Evolutionary conservation across 2,113 vertebrate species (phyloP).

Genomic region (Ivindomyrus marchei): DNA sequence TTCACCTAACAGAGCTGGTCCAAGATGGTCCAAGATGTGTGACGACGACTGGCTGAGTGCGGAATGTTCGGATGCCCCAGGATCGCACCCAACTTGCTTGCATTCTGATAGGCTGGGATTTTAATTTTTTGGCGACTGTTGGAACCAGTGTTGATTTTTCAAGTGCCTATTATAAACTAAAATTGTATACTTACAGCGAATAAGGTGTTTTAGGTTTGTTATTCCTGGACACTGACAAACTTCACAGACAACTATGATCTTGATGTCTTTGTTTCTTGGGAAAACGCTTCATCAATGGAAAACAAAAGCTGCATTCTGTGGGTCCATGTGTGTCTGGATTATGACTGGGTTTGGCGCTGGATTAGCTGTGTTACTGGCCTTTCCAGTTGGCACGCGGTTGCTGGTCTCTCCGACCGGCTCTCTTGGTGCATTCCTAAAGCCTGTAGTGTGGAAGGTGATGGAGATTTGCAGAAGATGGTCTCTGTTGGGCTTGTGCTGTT

Average conservation of each 20-base stretch:
- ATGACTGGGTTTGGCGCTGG: background rate
- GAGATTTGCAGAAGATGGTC: background rate
- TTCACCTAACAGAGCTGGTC: background rate
- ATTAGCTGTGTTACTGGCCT: background rate
- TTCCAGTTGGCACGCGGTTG: background rate
- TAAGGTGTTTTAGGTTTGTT: background rate
- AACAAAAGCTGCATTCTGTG: background rate
- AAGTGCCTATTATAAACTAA: background rate
- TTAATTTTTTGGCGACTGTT: background rate
- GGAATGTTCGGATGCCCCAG: background rate
- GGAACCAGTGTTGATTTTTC: background rate
- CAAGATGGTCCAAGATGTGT: background rate
- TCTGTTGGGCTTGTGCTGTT: background rate
- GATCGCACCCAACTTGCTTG: background rate
- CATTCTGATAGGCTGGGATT: background rate
- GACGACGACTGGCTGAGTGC: background rate
- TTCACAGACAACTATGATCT: background rate
- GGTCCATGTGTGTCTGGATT: constrained; percentile 6
- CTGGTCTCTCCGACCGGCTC: background rate
- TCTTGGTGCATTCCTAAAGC: background rate
- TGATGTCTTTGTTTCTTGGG: background rate
- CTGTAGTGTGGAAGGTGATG: background rate
- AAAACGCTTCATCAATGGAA: background rate
- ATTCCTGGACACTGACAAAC: background rate
- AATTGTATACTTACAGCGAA: background rate